Percentiles rank a stretch among this genome's conserved stretches.
Evolutionary conservation across 2,113 vertebrate species (phyloP).

Genomic region (Nesogale talazaci): DNA sequence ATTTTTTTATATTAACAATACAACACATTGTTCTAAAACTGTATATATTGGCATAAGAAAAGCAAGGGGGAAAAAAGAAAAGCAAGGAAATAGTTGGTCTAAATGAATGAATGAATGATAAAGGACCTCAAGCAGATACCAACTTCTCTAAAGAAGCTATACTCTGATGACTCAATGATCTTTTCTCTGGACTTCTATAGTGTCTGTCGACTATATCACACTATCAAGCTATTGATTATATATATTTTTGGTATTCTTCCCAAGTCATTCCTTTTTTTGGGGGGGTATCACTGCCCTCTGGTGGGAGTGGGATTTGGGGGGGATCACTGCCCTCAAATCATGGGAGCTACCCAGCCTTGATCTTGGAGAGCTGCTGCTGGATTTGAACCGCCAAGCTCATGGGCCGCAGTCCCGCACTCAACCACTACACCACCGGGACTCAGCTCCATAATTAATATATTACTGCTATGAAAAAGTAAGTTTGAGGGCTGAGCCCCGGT

Average conservation of each 20-base stretch:
- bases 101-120: constrained; percentile 26
- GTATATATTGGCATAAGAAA: constrained; percentile 35
- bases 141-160: constrained; percentile 24
- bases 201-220: neutral
- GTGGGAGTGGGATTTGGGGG: no score
- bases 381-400: no score
- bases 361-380: no score
- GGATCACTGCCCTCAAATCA: no score
- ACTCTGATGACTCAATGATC: neutral
- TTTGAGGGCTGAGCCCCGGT: no score
- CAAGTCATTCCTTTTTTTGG: constrained; percentile 12
- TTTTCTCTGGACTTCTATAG: neutral
- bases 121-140: neutral
- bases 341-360: no score
- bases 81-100: neutral
- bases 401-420: no score
- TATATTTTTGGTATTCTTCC: constrained; percentile 5
- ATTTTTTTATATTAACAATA: constrained; percentile 34
- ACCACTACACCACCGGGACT: no score
- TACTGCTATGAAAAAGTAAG: neutral
- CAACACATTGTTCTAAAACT: constrained; percentile 36
- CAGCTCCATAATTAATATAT: no score
- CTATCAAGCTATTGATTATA: neutral
- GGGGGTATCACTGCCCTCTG: no score
- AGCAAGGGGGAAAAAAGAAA: neutral